Percentiles rank a stretch among this genome's conserved stretches.
These are phyloP conservation scores for Cephalophus harveyi DNA, from an alignment of 2,113 vertebrate species.

Conservation along the genomic window DNA sequence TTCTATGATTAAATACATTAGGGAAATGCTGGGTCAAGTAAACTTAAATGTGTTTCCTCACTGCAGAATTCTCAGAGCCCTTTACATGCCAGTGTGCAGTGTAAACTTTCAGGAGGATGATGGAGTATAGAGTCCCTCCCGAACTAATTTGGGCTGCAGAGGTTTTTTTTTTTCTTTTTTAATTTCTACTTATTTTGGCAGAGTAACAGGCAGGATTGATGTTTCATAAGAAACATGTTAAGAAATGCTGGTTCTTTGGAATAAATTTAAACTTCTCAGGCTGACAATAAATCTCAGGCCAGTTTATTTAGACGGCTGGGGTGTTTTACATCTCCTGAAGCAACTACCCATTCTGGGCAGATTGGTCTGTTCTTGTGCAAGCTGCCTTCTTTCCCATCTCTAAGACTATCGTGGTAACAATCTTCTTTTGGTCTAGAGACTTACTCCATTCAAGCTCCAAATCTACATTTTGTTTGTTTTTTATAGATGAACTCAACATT, in stretches of 20 bases:
- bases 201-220: slow-evolving; percentile 44
- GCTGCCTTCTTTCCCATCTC: background rate
- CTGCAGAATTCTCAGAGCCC: background rate
- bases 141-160: background rate
- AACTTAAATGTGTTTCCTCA: background rate
- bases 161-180: background rate
- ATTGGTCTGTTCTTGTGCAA: background rate
- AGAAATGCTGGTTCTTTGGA: slow-evolving; percentile 46
- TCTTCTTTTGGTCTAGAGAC: background rate
- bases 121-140: background rate
- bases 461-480: background rate
- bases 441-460: background rate
- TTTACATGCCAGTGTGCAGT: background rate
- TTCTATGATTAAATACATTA: background rate
- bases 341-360: background rate
- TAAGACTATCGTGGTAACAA: background rate
- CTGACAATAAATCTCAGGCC: slow-evolving; percentile 24
- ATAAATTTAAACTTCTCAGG: slow-evolving; percentile 50
- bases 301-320: slow-evolving; percentile 48
- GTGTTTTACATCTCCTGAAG: slow-evolving; percentile 4
- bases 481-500: background rate
- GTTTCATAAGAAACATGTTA: slow-evolving; percentile 42
- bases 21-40: background rate
- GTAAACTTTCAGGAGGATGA: background rate
- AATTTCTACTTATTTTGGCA: slow-evolving; percentile 58